Evolutionary conservation across 1,140 invertebrate genomes (phyloP).

Genomic region (Chymomyza costata): DNA sequence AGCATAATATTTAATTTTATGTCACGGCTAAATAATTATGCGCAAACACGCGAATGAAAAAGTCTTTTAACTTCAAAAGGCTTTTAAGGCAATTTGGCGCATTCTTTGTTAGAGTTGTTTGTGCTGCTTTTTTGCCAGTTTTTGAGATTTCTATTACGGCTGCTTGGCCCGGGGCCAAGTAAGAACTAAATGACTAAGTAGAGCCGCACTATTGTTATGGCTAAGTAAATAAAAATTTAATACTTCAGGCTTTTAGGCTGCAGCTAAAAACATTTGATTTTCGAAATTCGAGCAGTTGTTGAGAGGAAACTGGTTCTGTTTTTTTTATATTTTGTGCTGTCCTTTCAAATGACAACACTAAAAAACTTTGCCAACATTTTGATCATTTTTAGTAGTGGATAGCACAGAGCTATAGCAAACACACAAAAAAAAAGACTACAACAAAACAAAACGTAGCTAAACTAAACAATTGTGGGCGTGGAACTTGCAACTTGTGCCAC

Average conservation of each 20-base stretch:
- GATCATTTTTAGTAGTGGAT: too few species aligned
- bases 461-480: constrained; percentile 54
- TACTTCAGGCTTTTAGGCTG: constrained; percentile 55
- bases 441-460: constrained; percentile 34
- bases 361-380: constrained; percentile 47
- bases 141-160: constrained; percentile 5
- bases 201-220: constrained; percentile 50
- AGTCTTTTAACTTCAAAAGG: constrained; percentile 60
- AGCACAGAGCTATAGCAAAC: too few species aligned
- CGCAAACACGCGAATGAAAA: constrained; percentile 66
- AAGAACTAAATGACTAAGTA: constrained; percentile 52
- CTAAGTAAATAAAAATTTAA: constrained; percentile 66
- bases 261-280: constrained; percentile 13
- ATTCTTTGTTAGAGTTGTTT: constrained; percentile 65
- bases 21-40: constrained; percentile 66
- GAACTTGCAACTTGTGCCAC: constrained; percentile 43
- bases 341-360: constrained; percentile 33
- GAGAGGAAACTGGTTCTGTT: constrained; percentile 34
- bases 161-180: constrained; percentile 49
- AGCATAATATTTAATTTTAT: too few species aligned
- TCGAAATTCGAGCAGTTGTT: constrained; percentile 32
- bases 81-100: constrained; percentile 69
- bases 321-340: too few species aligned
- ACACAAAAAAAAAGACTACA: too few species aligned
- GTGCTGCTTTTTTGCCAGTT: constrained; percentile 1